Conservation (phyloP, 2,113 vertebrate genomes). For the Pterocles gutturalis region DNA sequence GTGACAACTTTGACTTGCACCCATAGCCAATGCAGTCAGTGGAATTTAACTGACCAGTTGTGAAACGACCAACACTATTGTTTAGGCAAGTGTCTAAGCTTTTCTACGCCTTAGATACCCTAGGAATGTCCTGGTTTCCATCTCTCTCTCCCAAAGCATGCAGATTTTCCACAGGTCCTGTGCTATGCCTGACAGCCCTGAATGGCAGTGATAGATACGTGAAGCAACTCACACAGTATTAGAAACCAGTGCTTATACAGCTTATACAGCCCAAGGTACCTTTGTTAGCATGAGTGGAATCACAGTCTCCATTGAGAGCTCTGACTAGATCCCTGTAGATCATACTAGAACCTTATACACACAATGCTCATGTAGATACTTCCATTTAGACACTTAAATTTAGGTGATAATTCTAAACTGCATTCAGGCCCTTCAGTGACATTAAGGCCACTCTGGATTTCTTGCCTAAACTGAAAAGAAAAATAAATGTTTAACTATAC, state of each 20-base stretch:
- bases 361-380: not conserved
- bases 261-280: not conserved
- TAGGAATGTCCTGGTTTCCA: not conserved
- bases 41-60: not conserved
- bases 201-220: not conserved
- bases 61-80: not conserved
- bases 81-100: not conserved
- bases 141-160: not conserved
- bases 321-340: not conserved
- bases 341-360: fast-evolving
- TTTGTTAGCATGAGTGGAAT: not conserved
- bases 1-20: not conserved
- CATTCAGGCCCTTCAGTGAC: not conserved
- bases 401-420: not conserved
- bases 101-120: not conserved
- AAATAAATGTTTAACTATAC: not conserved
- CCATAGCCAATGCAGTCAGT: not conserved
- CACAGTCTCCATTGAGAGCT: not conserved
- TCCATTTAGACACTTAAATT: not conserved
- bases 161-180: not conserved
- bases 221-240: not conserved
- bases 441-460: not conserved
- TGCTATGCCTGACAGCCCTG: not conserved
- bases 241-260: not conserved
- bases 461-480: not conserved